Conservation (phyloP, 2,797 vertebrate species). For the Triplophysa yarkandensis region DNA sequence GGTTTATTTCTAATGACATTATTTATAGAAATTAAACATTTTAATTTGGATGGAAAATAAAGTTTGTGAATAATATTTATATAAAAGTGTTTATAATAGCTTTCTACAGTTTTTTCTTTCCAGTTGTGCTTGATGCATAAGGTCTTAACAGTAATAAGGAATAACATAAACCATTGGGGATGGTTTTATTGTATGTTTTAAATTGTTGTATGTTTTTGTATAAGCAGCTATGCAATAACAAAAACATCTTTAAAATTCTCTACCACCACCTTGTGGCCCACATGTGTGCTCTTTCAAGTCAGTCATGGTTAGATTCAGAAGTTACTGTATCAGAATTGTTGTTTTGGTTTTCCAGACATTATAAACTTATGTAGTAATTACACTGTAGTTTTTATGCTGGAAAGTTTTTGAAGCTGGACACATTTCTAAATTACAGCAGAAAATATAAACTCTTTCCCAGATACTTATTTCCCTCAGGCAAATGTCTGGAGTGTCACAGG, state of each 20-base stretch:
- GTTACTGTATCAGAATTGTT: not conserved
- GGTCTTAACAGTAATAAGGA: too few species aligned
- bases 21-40: not conserved
- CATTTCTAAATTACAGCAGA: constrained; percentile 2
- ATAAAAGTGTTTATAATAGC: not conserved
- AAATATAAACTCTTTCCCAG: constrained; percentile 25
- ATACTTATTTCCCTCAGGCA: constrained; percentile 29
- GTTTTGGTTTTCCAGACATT: not conserved
- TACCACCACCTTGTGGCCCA: constrained; percentile 26
- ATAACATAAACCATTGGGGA: too few species aligned
- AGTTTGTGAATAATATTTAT: not conserved
- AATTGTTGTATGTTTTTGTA: too few species aligned
- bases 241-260: not conserved
- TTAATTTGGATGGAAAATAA: not conserved
- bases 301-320: not conserved
- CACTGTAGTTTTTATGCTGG: constrained; percentile 3
- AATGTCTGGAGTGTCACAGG: constrained; percentile 17
- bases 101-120: not conserved
- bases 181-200: not conserved
- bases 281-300: not conserved
- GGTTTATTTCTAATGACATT: not conserved
- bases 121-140: too few species aligned
- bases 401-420: not conserved
- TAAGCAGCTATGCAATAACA: not conserved
- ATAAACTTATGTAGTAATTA: not conserved